Percentiles rank a stretch among this genome's conserved stretches.
phyloP scores from a whole-genome alignment of 2,888 invertebrate species.

The Cordilura impudica region DNA sequence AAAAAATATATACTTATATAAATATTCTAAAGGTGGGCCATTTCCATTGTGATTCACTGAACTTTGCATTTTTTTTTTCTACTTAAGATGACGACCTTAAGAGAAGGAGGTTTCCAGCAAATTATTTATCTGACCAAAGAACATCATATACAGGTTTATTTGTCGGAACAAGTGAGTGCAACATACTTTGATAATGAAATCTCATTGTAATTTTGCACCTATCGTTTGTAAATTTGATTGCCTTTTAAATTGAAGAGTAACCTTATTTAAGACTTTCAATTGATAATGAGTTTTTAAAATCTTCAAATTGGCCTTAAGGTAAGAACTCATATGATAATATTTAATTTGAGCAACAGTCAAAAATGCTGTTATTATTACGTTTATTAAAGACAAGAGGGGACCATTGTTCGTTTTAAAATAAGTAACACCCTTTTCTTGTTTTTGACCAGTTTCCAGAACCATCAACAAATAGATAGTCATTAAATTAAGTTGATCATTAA shows the following conservation, averaged over 20 bases:
- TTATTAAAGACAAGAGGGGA: background rate
- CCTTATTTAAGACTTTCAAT: background rate
- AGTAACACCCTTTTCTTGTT: background rate
- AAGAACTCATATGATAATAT: background rate
- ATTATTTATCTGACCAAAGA: too few relatives aligned
- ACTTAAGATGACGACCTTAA: too few relatives aligned
- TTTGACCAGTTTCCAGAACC: background rate
- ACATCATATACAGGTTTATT: too few relatives aligned
- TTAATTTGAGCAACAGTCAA: background rate
- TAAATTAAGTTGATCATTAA: background rate
- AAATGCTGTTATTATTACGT: too few relatives aligned
- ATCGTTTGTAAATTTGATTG: background rate
- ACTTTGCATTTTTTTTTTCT: too few relatives aligned
- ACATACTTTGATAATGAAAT: slow-evolving; percentile 8
- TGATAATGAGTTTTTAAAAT: background rate
- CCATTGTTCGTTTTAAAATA: background rate
- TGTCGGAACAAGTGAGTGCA: too few relatives aligned
- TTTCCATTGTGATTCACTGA: too few relatives aligned
- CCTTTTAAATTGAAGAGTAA: background rate
- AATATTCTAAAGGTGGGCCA: too few relatives aligned
- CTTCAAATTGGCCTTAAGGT: slow-evolving; percentile 3
- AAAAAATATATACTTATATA: too few relatives aligned
- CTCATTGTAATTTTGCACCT: slow-evolving; percentile 34
- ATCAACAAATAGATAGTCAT: background rate
- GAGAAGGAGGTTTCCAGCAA: too few relatives aligned